Evolutionary conservation across 2,888 invertebrate genomes (phyloP).

Genomic region (Acholoe squamosa): DNA sequence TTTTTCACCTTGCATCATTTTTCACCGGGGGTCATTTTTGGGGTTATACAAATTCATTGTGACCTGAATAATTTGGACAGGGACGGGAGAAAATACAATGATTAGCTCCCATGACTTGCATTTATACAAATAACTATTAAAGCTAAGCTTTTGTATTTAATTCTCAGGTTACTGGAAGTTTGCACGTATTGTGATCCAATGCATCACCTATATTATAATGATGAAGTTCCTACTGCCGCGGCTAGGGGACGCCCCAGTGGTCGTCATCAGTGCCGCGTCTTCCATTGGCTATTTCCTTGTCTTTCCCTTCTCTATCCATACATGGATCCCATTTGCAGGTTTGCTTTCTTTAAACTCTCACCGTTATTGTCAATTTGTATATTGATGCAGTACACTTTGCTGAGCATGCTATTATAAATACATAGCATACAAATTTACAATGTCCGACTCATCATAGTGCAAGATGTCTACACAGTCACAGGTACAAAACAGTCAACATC

Average conservation of each 20-base stretch:
- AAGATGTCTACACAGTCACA: too few relatives aligned
- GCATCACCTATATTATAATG: slow-evolving; percentile 25
- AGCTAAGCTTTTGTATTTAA: background rate
- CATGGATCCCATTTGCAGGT: slow-evolving; percentile 40
- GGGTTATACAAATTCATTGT: too few relatives aligned
- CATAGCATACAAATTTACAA: too few relatives aligned
- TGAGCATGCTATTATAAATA: too few relatives aligned
- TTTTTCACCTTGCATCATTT: too few relatives aligned
- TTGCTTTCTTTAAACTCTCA: background rate
- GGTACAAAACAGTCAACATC: too few relatives aligned
- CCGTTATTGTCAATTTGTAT: too few relatives aligned
- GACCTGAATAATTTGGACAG: background rate
- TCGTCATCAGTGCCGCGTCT: background rate
- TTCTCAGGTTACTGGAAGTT: slow-evolving; percentile 51
- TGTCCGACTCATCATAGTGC: too few relatives aligned
- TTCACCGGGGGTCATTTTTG: too few relatives aligned
- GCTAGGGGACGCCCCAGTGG: slow-evolving; percentile 7
- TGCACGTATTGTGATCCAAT: slow-evolving; percentile 21
- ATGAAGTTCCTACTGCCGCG: slow-evolving; percentile 20
- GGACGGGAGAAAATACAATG: too few relatives aligned
- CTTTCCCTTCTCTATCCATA: background rate
- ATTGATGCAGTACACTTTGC: too few relatives aligned
- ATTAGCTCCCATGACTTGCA: background rate
- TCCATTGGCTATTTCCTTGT: slow-evolving; percentile 2
- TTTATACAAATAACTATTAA: background rate